phyloP scores from a whole-genome alignment of 30 jellyfish, hydroid and myxozoan species.

The Chironex yamaguchii region DNA sequence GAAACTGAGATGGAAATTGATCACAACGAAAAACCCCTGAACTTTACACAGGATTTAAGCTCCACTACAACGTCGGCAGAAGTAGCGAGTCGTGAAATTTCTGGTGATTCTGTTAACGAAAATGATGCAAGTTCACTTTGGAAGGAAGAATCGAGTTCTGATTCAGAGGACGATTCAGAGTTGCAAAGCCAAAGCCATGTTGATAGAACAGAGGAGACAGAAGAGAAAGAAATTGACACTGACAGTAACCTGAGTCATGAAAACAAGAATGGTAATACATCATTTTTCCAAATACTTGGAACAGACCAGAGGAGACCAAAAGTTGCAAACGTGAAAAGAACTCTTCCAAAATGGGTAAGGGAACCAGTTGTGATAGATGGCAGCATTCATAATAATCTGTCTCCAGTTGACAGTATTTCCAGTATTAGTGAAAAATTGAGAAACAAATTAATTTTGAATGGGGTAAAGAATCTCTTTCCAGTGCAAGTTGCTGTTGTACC shows the following conservation, averaged over 20 bases:
- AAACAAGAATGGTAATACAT: not conserved
- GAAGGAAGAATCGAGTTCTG: not conserved
- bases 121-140: too few species aligned
- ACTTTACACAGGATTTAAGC: too few species aligned
- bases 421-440: constrained; percentile 27
- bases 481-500: constrained; percentile 85
- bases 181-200: too few species aligned
- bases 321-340: constrained; percentile 46
- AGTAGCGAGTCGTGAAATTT: too few species aligned
- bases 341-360: constrained; percentile 87
- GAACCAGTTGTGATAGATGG: constrained; percentile 67
- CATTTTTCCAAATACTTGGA: constrained; percentile 65
- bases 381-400: constrained; percentile 10
- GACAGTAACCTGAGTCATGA: not conserved
- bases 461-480: constrained; percentile 73
- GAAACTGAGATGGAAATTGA: too few species aligned
- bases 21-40: too few species aligned
- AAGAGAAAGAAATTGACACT: not conserved
- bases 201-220: not conserved
- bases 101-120: not conserved
- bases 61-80: too few species aligned
- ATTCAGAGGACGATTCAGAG: not conserved
- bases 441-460: constrained; percentile 35
- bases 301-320: constrained; percentile 22
- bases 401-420: constrained; percentile 12